Evolutionary conservation across 1,140 invertebrate genomes (phyloP), one percentile per base, ranked within the genome.

Genomic region (Ectropis grisescens): DNA sequence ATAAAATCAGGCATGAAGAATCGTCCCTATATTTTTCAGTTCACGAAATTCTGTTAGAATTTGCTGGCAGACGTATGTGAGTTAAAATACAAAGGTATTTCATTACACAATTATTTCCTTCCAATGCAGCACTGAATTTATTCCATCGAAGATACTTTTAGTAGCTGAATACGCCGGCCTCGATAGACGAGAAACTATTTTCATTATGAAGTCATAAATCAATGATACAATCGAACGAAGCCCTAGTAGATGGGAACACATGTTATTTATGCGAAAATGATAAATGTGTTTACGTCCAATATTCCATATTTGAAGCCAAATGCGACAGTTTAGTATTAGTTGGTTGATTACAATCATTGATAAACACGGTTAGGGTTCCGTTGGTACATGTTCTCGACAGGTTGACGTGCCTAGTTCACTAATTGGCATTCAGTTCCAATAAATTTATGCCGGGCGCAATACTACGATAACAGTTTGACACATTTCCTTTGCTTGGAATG

Each of bases 171-270:
- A 50, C 36, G 31, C 51, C 43, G 53, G 32, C 26, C 40, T 33
- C 29, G 29, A 42, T 41, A 45, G 30, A 39, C 51, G 51, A 51
- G 52, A 61, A 79, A 76, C 69, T 75, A 75, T 75, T 80, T 80
- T 72, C 71, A 76, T 68, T 70, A 80, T 70, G 59, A 58, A 58
- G 43, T 56, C 60, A 72, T 76, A 76, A 80, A 76, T 80, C 71
- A 80, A 56, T 62, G 66, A 75, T 67, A 57, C 56, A 64, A 72
- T 70, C 53, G 48, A 54, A 55, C 46, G 50, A 59, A 64, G 49
- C 56, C 42, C 53, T 55, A 64, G 56, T 59, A 65, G 65, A 74
- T 59, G 53, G 53, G 45, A 56, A 58, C 66, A 66, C 45, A 62
- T 61, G 68, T 67, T 74, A 62, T 70, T 70, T 65, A 67, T 60